Conservation (phyloP, 2,797 vertebrate genomes). For the Parotocinclus haroldoi region DNA sequence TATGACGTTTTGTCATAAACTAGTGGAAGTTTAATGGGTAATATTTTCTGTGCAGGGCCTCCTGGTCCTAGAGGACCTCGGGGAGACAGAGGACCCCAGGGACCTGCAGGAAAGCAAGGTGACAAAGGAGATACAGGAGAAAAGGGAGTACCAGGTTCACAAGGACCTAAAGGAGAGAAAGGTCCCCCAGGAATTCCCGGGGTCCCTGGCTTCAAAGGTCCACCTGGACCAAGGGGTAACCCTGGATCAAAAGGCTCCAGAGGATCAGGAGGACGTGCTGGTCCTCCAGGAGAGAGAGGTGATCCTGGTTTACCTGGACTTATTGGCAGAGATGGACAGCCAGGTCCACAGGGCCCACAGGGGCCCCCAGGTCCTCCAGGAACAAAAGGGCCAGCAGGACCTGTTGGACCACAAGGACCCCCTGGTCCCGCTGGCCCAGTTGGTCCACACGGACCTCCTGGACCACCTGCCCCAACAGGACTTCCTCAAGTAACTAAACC, state of each 20-base stretch:
- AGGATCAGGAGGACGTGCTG: constrained; percentile 86
- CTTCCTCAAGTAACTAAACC: constrained; percentile 42
- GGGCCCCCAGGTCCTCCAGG: constrained; percentile 85
- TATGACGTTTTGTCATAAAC: too few relatives aligned
- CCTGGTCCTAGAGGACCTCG: constrained; percentile 90
- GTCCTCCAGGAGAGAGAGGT: constrained; percentile 83
- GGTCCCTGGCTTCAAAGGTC: constrained; percentile 80
- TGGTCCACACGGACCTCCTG: constrained; percentile 82
- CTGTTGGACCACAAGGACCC: constrained; percentile 67
- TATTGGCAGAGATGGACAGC: constrained; percentile 79
- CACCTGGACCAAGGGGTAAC: constrained; percentile 78
- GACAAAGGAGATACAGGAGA: constrained; percentile 93
- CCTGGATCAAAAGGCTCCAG: constrained; percentile 88
- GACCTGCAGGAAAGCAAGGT: constrained; percentile 80
- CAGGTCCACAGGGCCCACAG: constrained; percentile 78
- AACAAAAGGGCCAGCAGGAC: constrained; percentile 77
- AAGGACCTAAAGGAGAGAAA: constrained; percentile 83
- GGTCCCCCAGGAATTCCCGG: constrained; percentile 79
- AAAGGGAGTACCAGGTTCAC: constrained; percentile 78
- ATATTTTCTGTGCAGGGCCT: constrained; percentile 72
- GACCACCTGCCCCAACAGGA: constrained; percentile 75
- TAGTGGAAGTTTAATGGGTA: not conserved
- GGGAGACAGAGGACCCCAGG: constrained; percentile 89
- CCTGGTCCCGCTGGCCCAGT: constrained; percentile 81
- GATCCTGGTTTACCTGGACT: constrained; percentile 80